Base-by-base conservation (phyloP, 2,888 invertebrate species). In the Rhagonycha fulva region DNA sequence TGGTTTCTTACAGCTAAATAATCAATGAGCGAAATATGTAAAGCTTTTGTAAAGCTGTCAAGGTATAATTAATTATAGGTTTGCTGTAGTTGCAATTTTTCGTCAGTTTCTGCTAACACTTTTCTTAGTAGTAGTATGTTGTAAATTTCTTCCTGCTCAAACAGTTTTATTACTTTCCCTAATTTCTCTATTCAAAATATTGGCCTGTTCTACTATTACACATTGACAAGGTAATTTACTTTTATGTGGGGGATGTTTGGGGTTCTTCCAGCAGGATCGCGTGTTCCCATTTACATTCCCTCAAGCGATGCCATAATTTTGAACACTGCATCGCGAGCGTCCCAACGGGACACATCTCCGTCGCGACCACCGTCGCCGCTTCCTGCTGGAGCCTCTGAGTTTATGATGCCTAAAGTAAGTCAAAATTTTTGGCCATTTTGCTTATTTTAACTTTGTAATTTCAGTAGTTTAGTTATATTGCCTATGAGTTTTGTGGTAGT, bases 261-360 rank as follows among this genome's bases (percentile, higher is more conserved):
- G 78, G 77, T 81, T 77, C 84, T 86, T 74, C 81, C 83, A 76
- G 84, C 86, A n/a, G 84, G 87, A 61, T 87, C 87, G 79, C 87
- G 88, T 78, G 85, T 85, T 72, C 86, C 88, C 74, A 82, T 88
- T 78, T 88, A 87, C 83, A 79, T 87, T 72, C 84, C 86, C 69
- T 85, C 84, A 68, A 77, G 78, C 66, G 83, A 82, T 70, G 62
- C 80, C 70, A 78, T 81, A 78, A 76, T 76, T 78, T 71, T 76
- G 77, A 81, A 72, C 82, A 83, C 82, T 83, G 82, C 82, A 82
- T 82, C 84, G 84, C 83, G 82, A 82, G 81, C 80, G 79, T 82
- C 82, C 83, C 78, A 78, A 78, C 83, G 84, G 80, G 83, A 83
- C 83, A 82, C 83, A 75, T 75, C 78, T 74, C 83, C 84, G 83